Evolutionary conservation across 2,113 vertebrate genomes (phyloP), one percentile per base, ranked within the genome.

Genomic region (Leptobrachium leishanense): DNA sequence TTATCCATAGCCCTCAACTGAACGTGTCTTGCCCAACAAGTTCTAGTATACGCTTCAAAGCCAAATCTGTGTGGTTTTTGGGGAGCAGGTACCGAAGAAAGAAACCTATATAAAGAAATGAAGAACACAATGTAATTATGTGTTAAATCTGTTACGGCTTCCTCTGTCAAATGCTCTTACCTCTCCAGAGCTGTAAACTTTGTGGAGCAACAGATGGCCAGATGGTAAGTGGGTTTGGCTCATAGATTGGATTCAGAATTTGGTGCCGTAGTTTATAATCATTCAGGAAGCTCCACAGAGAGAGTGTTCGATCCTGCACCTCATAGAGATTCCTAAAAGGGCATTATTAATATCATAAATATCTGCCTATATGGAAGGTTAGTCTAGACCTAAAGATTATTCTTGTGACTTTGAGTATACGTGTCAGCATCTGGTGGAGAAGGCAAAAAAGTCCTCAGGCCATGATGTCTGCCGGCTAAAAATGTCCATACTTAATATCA

Each of bases 141-240:
- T 0, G 2, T 42, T 54, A 9, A 0, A 13, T 44, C 20, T 65
- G 11, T 11, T 11, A 39, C 40, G 1, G 15, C 2, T 2, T 2
- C 40, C 1, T 43, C 12, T 50, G 41, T 46, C 42, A 68, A 2
- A 42, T 0, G 44, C 0, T 0, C 86, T 88, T 70, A 96, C 95
- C 94, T 88, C 86, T 91, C 94, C 93, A 95, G 0, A 97, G 93
- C 79, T 93, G 88, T 83, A 97, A 84, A 80, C 94, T 94, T 88
- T 95, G 95, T 20, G 94, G 94, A 80, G 95, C 93, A 3, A 95
- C 92, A 0, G 94, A 96, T 10, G 95, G 95, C 95, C 95, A 96
- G 84, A 94, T 92, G 42, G 91, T 92, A 73, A 95, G 66, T 15
- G 90, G 75, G 12, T 90, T 96, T 82, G 41, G 84, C 0, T 91